Evolutionary conservation across 2,888 invertebrate species (phyloP), one percentile per base, ranked within the genome.

Genomic region (Campoplex capitator): DNA sequence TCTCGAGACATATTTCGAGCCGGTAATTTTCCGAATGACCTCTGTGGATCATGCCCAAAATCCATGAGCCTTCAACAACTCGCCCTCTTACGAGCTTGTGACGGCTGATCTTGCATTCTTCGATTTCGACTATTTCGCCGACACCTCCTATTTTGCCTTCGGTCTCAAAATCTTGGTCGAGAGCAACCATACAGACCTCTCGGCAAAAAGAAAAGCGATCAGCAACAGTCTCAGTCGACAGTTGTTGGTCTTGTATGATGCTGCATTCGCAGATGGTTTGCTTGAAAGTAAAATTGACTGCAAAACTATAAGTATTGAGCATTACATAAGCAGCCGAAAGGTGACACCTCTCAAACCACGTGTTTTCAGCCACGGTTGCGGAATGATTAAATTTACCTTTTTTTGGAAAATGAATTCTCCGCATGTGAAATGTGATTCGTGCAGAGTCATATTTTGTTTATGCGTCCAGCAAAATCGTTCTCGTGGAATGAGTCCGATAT

Each of bases 191-290:
- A 18, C 74, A 85, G 28, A 85, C 82, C 38, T 85, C 85, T 62
- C 82, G 71, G 54, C 85, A 85, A 71, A 77, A 82, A 42, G 82
- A 82, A 83, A 85, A 85, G 7, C 82, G 82, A 62, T 82, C 85
- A 28, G 81, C 65, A 78, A 73, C 82, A 38, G 81, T 85, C 76
- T 75, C 82, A 6, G 38, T 51, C 48, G 77, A 85, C 9, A 85
- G 28, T 42, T 38, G 23, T 38, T 75, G 75, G 35, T 32, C 45
- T 11, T 85, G 75, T n/a, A 73, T 16, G 11, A 85, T 82, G 71
- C 81, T 81, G 42, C 58, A 32, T 62, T 85, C 85, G 28, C 71
- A 45, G 32, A 85, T 77, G 3, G 77, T 82, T 38, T 77, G 73
- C 16, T 85, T 11, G 28, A 82, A 85, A 38, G 54, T 77, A 13